Evolutionary conservation across 2,888 invertebrate genomes (phyloP), one percentile per base, ranked within the genome.

Genomic region (Amphipyra berbera): DNA sequence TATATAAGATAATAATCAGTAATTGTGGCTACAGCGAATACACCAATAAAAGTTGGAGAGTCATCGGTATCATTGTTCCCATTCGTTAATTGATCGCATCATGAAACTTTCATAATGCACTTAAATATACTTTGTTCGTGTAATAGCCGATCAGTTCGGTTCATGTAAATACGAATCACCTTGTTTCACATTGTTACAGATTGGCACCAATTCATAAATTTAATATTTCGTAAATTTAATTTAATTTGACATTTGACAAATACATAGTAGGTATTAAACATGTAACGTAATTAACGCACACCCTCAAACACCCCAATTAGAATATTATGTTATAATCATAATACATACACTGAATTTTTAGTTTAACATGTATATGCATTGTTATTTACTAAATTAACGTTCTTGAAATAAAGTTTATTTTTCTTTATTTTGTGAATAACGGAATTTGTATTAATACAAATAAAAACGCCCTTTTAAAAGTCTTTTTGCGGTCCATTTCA

Each of bases 11-110:
- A 54, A 46, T 52, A 53, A 50, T 56, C 37, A 72, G 40, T 64
- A 58, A 55, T 66, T 55, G 69, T 69, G 63, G 60, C 68, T 62
- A 68, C 48, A 72, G 61, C 54, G 48, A 60, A 56, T 56, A 78
- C 45, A 66, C 44, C 57, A 70, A 55, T 70, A 57, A 41, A 60
- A 54, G 58, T 53, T 64, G 48, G 56, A 69, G 68, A 75, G 60
- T 70, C 64, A 69, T 84, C 76, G 84, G 79, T 87, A 79, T 85
- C 83, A 88, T 93, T 94, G 93, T 88, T 93, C 93, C 94, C 93
- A 86, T 90, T 90, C 78, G 82, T 85, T 89, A 83, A 84, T 86
- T 86, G 73, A 81, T 82, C 73, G 74, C 65, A 73, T 79, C 68
- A 78, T 76, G 79, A 76, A 73, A 73, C 73, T 71, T 76, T 73